Percentiles rank a stretch among this genome's conserved stretches.
Conservation (phyloP, 2,888 invertebrate species). For the Odontocerum albicorne region DNA sequence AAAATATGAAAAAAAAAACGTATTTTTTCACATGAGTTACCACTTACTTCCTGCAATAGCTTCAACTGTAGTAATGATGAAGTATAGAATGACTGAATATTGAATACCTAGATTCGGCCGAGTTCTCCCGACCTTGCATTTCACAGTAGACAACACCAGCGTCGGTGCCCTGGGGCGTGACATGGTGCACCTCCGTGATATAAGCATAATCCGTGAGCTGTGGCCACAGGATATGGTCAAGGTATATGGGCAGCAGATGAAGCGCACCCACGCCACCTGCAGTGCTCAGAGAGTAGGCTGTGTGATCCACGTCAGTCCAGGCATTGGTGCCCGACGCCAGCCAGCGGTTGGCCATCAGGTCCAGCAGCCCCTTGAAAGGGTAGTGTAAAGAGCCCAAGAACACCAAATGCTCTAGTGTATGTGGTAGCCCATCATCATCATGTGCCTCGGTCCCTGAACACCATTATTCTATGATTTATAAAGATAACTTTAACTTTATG, state of each 20-base stretch:
- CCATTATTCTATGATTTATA: conserved; percentile 8
- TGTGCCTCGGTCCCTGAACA: conserved; percentile 83
- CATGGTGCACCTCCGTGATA: conserved; percentile 89
- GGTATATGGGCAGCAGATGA: conserved; percentile 84
- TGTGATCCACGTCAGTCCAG: conserved; percentile 85
- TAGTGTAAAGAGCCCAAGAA: conserved; percentile 89
- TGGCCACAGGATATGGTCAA: conserved; percentile 88
- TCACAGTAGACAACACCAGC: conserved; percentile 96
- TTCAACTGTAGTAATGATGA: too few species aligned
- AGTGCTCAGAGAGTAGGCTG: conserved; percentile 86
- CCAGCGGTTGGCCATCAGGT: conserved; percentile 85
- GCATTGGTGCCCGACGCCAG: conserved; percentile 92
- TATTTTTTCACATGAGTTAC: too few species aligned
- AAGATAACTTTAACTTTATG: too few species aligned
- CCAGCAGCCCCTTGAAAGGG: conserved; percentile 87
- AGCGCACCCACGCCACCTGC: conserved; percentile 87
- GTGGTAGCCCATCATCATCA: conserved; percentile 90
- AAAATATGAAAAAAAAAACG: too few species aligned
- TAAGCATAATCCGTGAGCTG: conserved; percentile 80
- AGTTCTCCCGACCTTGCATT: conserved; percentile 86
- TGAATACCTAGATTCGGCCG: conserved; percentile 64
- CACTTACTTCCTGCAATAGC: too few species aligned
- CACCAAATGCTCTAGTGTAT: conserved; percentile 89
- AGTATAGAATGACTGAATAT: too few species aligned
- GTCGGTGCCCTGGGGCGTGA: conserved; percentile 85